Base-by-base conservation (phyloP, 2,113 vertebrate genomes). In the Donacobius atricapilla region DNA sequence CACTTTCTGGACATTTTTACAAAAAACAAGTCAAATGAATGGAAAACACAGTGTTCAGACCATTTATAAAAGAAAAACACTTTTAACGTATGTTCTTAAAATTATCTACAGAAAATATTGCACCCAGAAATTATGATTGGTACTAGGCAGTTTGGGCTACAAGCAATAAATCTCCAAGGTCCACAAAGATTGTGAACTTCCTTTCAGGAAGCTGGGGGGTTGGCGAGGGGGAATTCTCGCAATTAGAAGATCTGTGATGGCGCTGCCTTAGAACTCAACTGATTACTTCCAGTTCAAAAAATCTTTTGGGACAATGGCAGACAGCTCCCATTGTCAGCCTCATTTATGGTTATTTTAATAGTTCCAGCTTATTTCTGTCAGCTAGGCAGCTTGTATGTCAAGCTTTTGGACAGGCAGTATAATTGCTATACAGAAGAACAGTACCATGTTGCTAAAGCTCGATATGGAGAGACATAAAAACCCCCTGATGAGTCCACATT, bases 261-360 rank as follows among this genome's bases (percentile, higher is more conserved):
- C 56, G 83, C 60, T 95, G 93, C 87, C 93, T 93, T 93, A 92
- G 94, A 97, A 98, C 97, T 98, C 96, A 96, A 93, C 89, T 90
- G 90, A 97, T 98, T 99, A 98, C 96, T 98, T 99, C 98, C 98
- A 98, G 97, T 98, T 97, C 97, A 98, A 79, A 96, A 98, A 98
- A 96, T 96, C 98, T 98, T 98, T 98, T 98, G 97, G 97, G 97
- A 98, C 96, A 94, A 97, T 96, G 92, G 97, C 97, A 95, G 93
- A 98, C 97, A 98, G 97, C 93, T 94, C 89, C 97, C 93, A 98
- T 98, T 98, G 98, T 98, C 98, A 97, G 89, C 72, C 80, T 82
- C 95, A 96, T 97, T 97, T 91, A 97, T 60, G 87, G 96, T 97
- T 98, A 98, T 98, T 98, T 98, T 97, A 98, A 97, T 97, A 96